These are phyloP conservation scores for Oxystoma pomonae DNA, from an alignment of 2,888 invertebrate species.

Conservation along the genomic window DNA sequence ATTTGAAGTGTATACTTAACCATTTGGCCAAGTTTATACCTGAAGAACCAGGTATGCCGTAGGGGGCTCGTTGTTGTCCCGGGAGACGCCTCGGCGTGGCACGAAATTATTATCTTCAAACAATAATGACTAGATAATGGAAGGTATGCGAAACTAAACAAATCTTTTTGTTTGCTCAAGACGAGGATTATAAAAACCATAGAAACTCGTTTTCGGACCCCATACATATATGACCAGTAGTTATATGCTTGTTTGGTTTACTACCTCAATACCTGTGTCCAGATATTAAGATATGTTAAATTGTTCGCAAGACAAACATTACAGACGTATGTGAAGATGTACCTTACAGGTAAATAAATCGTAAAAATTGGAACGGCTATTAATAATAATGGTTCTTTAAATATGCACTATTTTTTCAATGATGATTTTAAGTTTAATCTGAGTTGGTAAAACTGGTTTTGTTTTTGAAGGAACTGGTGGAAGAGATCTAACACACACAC, in stretches of 20 bases:
- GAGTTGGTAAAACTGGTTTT: too few relatives aligned
- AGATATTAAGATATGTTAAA: background rate
- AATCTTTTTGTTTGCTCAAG: constrained; percentile 12
- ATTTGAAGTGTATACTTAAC: too few relatives aligned
- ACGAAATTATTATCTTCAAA: constrained; percentile 14
- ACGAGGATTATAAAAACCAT: background rate
- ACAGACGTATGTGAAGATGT: background rate
- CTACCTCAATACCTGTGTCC: background rate
- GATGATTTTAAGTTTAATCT: too few relatives aligned
- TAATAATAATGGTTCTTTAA: too few relatives aligned
- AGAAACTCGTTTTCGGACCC: background rate
- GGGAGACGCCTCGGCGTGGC: background rate
- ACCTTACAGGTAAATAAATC: background rate
- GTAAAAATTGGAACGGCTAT: background rate
- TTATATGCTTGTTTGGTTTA: background rate
- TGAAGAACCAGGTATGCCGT: background rate
- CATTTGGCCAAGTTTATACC: background rate
- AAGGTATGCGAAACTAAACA: constrained; percentile 12
- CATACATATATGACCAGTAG: background rate
- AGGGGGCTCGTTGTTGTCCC: background rate
- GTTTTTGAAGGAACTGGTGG: too few relatives aligned
- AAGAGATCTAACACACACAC: too few relatives aligned
- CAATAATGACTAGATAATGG: constrained; percentile 13
- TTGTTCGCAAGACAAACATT: background rate
- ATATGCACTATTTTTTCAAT: too few relatives aligned